Base-by-base conservation (phyloP, 2,888 invertebrate genomes). In the Andrena bucephala region DNA sequence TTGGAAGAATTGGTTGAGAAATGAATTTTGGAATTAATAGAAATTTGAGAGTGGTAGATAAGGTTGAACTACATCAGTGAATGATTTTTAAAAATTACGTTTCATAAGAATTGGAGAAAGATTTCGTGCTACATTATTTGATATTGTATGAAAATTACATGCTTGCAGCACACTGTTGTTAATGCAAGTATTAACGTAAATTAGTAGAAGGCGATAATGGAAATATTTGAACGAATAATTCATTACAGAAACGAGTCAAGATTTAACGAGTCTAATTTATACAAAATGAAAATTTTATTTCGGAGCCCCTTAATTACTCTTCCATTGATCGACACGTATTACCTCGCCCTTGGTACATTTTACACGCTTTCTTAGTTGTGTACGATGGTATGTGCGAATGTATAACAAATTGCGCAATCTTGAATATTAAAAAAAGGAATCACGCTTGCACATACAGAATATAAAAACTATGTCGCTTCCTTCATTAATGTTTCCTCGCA, bases 331-430 rank as follows among this genome's bases (percentile, higher is more conserved):
- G 85, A 88, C 84, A 83, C 82, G 87, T 86, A 81, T 87, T 86
- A 84, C 78, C 85, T 62, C 73, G 62, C 90, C 92, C 92, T 92
- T 91, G 92, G 90, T 91, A 91, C 88, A 90, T 79, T 84, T 88
- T 85, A 83, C 86, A 83, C 60, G 67, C 65, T 74, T 68, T 52
- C 68, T 63, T 79, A 68, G 27, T 73, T 60, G 72, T 69, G 36
- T 63, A 72, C 57, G 71, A 65, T 70, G 67, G 13, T 73, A 62
- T 31, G 66, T 59, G 68, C 52, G 67, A 69, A 74, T 77, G 77
- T 86, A 86, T 70, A 68, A 78, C 62, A 48, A 24, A n/a, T 16
- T 20, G 10, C 27, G 13, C n/a, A 63, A 71, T 16, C 27, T 77
- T 62, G n/a, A 67, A 77, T 29, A 42, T 24, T 57, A 24, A 54